A percentile compares a stretch with the other conserved stretches of the same genome.
phyloP scores from a whole-genome alignment of 2,888 invertebrate species.

The Melieria crassipennis region DNA sequence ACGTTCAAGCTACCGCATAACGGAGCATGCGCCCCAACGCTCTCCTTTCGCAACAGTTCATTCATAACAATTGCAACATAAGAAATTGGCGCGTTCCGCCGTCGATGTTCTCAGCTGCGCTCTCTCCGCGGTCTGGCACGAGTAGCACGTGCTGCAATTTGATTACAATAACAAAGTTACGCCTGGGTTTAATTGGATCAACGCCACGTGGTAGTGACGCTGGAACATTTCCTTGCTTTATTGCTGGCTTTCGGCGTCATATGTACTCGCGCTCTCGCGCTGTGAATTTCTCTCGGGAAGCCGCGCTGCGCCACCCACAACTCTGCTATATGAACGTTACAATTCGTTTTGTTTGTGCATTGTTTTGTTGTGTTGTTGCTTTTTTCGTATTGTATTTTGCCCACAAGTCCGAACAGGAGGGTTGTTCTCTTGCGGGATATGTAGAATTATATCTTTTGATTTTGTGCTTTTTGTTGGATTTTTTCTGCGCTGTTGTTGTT shows the following conservation, averaged over 20 bases:
- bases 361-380: constrained; percentile 30
- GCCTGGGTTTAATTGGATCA: constrained; percentile 55
- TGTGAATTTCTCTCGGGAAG: constrained; percentile 12
- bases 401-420: constrained; percentile 32
- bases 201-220: constrained; percentile 51
- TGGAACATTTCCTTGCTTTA: not conserved
- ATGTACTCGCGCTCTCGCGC: constrained; percentile 32
- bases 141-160: constrained; percentile 43
- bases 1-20: not conserved
- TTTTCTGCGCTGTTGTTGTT: constrained; percentile 36
- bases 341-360: no score
- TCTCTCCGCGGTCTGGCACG: constrained; percentile 2
- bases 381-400: constrained; percentile 53
- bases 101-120: constrained; percentile 4
- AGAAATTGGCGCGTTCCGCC: constrained; percentile 9
- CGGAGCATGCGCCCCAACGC: constrained; percentile 37
- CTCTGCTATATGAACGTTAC: no score
- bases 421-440: constrained; percentile 25
- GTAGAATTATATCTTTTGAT: constrained; percentile 34
- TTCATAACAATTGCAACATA: constrained; percentile 45
- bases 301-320: constrained; percentile 17
- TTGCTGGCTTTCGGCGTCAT: not conserved
- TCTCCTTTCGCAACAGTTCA: constrained; percentile 33
- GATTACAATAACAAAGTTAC: constrained; percentile 46
- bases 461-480: constrained; percentile 33